phyloP scores from a whole-genome alignment of 2,888 invertebrate species.

The Penaeus monodon region DNA sequence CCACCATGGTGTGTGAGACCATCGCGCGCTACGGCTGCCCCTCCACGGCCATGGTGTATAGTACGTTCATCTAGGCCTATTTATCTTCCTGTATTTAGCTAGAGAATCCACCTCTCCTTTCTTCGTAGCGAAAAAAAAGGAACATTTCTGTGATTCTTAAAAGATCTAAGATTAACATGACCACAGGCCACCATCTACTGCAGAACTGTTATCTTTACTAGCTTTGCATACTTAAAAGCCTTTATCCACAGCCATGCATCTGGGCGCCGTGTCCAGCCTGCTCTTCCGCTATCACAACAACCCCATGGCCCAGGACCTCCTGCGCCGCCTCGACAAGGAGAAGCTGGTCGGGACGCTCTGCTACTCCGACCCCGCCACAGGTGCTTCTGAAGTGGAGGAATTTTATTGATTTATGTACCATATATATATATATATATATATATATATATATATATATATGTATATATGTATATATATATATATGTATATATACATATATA shows the following conservation, averaged over 20 bases:
- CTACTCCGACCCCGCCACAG: conserved; percentile 60
- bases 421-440: too few species aligned
- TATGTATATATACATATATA: too few species aligned
- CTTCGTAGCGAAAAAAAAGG: too few species aligned
- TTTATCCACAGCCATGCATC: conserved; percentile 42
- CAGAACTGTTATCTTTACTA: too few species aligned
- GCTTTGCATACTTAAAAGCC: too few species aligned
- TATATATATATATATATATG: too few species aligned
- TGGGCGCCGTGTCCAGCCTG: conserved; percentile 17
- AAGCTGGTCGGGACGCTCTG: conserved; percentile 57
- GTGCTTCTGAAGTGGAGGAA: conserved; percentile 1
- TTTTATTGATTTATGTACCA: too few species aligned
- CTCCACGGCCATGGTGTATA: conserved; percentile 58
- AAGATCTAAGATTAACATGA: too few species aligned
- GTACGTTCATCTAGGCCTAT: conserved; percentile 17
- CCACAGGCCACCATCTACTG: too few species aligned
- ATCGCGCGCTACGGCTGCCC: conserved; percentile 61
- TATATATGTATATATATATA: too few species aligned
- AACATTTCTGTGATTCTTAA: not conserved
- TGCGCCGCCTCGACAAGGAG: conserved; percentile 51
- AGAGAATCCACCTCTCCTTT: too few species aligned
- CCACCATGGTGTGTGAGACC: conserved; percentile 57
- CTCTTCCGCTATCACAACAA: conserved; percentile 22
- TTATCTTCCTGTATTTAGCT: too few species aligned
- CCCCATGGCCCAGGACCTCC: not conserved